Base-by-base conservation (phyloP, 2,797 vertebrate genomes). In the Smutsia temminckii region DNA sequence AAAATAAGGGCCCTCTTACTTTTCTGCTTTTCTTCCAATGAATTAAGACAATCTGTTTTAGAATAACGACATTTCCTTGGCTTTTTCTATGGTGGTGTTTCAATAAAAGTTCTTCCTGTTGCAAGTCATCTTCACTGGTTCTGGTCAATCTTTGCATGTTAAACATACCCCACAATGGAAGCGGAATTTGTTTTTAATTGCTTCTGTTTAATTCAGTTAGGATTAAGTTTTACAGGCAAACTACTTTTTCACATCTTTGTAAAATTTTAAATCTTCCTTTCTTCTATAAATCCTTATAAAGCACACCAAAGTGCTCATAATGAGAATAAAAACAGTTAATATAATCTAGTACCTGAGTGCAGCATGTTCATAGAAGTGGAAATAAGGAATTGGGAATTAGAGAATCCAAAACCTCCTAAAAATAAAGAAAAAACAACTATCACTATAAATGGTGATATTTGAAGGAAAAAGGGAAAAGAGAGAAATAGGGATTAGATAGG, bases 71-170 rank as follows among this genome's bases (percentile, higher is more conserved):
- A 14, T 86, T 81, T 94, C 96, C 84, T 89, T 80, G 72, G 2
- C 34, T 97, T 90, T 96, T 88, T 93, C 91, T 96, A 3, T 74
- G 83, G 86, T 95, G 95, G 13, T 81, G 57, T 94, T 89, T 97
- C 96, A 97, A 98, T 98, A 97, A 98, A 97, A 89, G 4, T 81
- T 96, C 95, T 97, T 71, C 61, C 91, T 95, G 46, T 96, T 83
- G 97, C 97, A 98, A 97, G 63, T 53, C 53, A 95, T 29, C 55
- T 51, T 85, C 16, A 27, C 27, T 68, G 85, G 66, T 81, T 89
- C 71, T 46, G 75, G 68, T 61, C 49, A 40, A 11, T 97, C 95
- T 89, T 80, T 97, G 66, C 29, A 32, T 89, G 59, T 94, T 90
- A 89, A 77, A 34, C 79, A 16, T 59, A 74, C 9, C 5, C 40